Evolutionary conservation across 2,113 vertebrate genomes (phyloP), one percentile per base, ranked within the genome.

Genomic region (Neofelis nebulosa): DNA sequence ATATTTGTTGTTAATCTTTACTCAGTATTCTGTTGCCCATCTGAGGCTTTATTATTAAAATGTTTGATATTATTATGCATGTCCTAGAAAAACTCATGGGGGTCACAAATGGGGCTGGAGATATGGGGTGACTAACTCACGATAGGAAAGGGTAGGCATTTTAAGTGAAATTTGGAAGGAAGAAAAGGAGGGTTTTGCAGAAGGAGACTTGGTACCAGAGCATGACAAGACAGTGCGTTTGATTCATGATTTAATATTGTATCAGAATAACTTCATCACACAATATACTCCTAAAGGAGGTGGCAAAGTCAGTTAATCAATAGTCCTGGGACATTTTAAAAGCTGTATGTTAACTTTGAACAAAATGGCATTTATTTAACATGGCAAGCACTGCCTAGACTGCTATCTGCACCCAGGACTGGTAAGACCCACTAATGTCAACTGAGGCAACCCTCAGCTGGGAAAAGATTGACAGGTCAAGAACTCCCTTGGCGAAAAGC

Each of bases 221-320:
- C 50, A 65, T 2, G 61, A 61, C 25, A 86, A 83, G 85, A 93
- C 45, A 73, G 57, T 88, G 79, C 68, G 16, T 88, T 97, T 83
- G 57, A 86, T 55, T 96, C 41, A 33, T 94, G 94, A 68, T 80
- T 97, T 87, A 45, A 76, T 48, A 80, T 38, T 89, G 36, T 90
- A 82, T 89, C 92, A 96, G 61, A 97, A 95, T 52, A 87, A 88
- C 50, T 74, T 92, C 63, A 94, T 48, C 90, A 87, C 29, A 89
- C 2, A 76, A 25, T 63, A 82, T 11, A 45, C 16, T 92, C 33
- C 23, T 29, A 86, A 71, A 91, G 92, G 52, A 95, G 73, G 93
- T 57, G 50, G 73, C 29, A 74, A 21, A 84, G 76, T 82, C 90
- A 92, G 55, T 31, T 92, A 36, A 92, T 84, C 73, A 94, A 55